These are phyloP conservation scores for Epinephelus malabaricus DNA, from an alignment of 2,797 vertebrate species.

Conservation along the genomic window DNA sequence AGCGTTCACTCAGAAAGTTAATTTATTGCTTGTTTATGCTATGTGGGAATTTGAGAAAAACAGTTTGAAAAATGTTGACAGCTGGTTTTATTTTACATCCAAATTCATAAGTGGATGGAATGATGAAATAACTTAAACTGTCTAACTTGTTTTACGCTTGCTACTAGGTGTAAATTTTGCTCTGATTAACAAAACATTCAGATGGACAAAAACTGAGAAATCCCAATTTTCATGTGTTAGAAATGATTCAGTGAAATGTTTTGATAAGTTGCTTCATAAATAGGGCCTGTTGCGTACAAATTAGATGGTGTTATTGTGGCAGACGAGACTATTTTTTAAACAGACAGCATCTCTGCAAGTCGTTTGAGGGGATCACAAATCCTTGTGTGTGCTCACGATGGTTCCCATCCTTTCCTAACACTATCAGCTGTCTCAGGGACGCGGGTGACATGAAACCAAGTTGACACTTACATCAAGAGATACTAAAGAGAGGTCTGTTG, in stretches of 20 bases:
- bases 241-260: background rate
- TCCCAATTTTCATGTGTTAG: background rate
- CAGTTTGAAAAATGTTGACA: background rate
- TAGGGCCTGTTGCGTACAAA: background rate
- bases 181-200: background rate
- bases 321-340: background rate
- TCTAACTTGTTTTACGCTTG: background rate
- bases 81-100: background rate
- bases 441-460: conserved; percentile 5
- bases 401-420: background rate
- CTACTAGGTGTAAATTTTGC: background rate
- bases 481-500: background rate
- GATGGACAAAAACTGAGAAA: background rate
- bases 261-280: background rate
- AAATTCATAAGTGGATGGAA: background rate
- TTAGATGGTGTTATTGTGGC: background rate
- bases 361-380: conserved; percentile 24
- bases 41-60: conserved; percentile 3
- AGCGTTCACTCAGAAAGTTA: background rate
- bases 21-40: conserved; percentile 13
- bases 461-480: conserved; percentile 9
- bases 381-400: background rate
- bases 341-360: background rate
- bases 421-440: conserved; percentile 14
- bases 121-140: background rate